Evolutionary conservation across 1,140 invertebrate species (phyloP).

Genomic region (Propsilocerus akamusi): DNA sequence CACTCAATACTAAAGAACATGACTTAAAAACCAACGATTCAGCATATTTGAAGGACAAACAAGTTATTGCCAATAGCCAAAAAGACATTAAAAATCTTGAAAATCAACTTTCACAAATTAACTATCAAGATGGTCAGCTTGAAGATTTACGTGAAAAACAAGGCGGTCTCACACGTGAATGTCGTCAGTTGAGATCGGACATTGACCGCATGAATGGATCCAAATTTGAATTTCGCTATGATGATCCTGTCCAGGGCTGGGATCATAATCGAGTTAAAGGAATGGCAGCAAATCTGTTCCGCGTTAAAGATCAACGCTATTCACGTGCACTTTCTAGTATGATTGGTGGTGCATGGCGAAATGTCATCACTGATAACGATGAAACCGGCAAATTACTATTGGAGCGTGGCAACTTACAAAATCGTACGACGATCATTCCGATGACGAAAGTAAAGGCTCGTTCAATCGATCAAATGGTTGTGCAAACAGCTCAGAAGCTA

Average conservation of each 20-base stretch:
- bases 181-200: slow-evolving; percentile 17
- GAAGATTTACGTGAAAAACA: slow-evolving; percentile 34
- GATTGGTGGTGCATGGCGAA: slow-evolving; percentile 68
- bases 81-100: slow-evolving; percentile 33
- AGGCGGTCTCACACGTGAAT: slow-evolving; percentile 29
- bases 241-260: slow-evolving; percentile 59
- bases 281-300: slow-evolving; percentile 57
- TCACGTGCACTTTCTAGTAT: slow-evolving; percentile 69
- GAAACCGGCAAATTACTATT: slow-evolving; percentile 68
- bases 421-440: slow-evolving; percentile 74
- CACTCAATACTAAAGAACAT: slow-evolving; percentile 44
- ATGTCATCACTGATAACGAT: slow-evolving; percentile 81
- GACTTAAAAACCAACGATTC: slow-evolving; percentile 50
- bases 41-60: slow-evolving; percentile 52
- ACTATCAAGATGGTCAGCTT: slow-evolving; percentile 46
- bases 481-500: slow-evolving; percentile 52
- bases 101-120: slow-evolving; percentile 26
- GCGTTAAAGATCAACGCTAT: slow-evolving; percentile 47
- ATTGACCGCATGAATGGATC: slow-evolving; percentile 20
- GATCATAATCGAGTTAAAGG: slow-evolving; percentile 58
- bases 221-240: slow-evolving; percentile 51
- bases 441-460: slow-evolving; percentile 68
- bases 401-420: slow-evolving; percentile 58
- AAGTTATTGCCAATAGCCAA: slow-evolving; percentile 37
- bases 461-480: slow-evolving; percentile 34